A percentile compares a stretch with the other conserved stretches of the same genome.
phyloP scores from a whole-genome alignment of 2,113 vertebrate genomes.

The Atrichornis clamosus region DNA sequence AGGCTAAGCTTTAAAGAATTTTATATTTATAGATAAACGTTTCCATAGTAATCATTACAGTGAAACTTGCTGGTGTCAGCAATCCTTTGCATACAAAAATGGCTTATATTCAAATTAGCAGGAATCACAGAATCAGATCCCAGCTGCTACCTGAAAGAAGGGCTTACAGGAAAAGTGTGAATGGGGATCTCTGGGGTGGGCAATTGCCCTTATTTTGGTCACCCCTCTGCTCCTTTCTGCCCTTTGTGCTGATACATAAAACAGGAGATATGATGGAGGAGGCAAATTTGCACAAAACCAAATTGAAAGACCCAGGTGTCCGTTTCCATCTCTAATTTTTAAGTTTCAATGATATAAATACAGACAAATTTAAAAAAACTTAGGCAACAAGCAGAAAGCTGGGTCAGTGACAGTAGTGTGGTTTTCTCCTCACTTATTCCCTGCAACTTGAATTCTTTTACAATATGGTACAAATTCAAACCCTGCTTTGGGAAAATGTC shows the following conservation, averaged over 20 bases:
- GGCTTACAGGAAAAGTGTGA: background rate
- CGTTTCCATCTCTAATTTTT: background rate
- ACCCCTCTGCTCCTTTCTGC: background rate
- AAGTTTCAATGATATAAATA: background rate
- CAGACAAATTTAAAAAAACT: too few relatives aligned
- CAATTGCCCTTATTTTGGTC: background rate
- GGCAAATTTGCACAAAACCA: background rate
- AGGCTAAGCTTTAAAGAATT: constrained; percentile 79
- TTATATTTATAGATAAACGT: constrained; percentile 83
- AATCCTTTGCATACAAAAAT: constrained; percentile 71
- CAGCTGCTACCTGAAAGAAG: constrained; percentile 51
- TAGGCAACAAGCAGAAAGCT: background rate
- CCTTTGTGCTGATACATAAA: fast-evolving
- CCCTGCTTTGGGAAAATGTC: background rate
- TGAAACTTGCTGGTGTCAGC: constrained; percentile 80
- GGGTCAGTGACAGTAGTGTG: background rate
- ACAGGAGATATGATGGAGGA: fast-evolving
- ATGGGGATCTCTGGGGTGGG: background rate
- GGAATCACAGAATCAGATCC: constrained; percentile 55
- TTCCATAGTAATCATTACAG: constrained; percentile 79
- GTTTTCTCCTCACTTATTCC: background rate
- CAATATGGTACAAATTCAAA: background rate
- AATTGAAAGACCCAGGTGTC: background rate
- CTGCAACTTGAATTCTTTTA: background rate
- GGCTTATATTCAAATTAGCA: constrained; percentile 71